Percentiles rank a stretch among this genome's conserved stretches.
Evolutionary conservation across 35 echinoderm and acorn worm genomes (phyloP).

Genomic region (Amphiura filiformis): DNA sequence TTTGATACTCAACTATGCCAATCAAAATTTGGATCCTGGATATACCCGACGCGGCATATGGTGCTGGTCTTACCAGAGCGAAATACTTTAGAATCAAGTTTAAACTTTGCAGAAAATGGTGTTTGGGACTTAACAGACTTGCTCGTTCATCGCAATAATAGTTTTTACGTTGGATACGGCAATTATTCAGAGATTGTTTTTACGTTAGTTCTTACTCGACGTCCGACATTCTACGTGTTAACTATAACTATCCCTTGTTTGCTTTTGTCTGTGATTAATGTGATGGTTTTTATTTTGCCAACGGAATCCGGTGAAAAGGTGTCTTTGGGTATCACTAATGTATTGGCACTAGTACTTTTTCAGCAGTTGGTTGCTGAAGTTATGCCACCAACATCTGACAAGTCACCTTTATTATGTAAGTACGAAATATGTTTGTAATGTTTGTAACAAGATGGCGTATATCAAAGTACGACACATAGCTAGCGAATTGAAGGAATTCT

Average conservation of each 20-base stretch:
- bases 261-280: constrained; percentile 29
- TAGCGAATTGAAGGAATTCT: no score
- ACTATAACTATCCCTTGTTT: constrained; percentile 26
- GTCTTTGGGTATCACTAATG: constrained; percentile 16
- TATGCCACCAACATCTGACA: constrained; percentile 24
- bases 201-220: constrained; percentile 14
- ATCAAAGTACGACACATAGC: no score
- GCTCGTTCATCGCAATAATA: neutral
- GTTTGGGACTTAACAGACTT: neutral
- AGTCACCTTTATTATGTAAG: constrained; percentile 16
- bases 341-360: constrained; percentile 21
- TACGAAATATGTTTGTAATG: no score
- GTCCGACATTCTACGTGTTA: constrained; percentile 17
- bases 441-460: no score
- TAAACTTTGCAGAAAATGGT: neutral
- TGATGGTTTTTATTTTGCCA: constrained; percentile 32
- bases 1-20: neutral
- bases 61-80: neutral
- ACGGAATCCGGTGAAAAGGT: constrained; percentile 35
- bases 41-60: neutral
- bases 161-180: neutral
- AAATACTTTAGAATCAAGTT: neutral
- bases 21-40: neutral
- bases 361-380: constrained; percentile 6
- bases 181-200: constrained; percentile 18